phyloP scores from a whole-genome alignment of 2,797 vertebrate genomes.

The Acipenser transmontanus region DNA sequence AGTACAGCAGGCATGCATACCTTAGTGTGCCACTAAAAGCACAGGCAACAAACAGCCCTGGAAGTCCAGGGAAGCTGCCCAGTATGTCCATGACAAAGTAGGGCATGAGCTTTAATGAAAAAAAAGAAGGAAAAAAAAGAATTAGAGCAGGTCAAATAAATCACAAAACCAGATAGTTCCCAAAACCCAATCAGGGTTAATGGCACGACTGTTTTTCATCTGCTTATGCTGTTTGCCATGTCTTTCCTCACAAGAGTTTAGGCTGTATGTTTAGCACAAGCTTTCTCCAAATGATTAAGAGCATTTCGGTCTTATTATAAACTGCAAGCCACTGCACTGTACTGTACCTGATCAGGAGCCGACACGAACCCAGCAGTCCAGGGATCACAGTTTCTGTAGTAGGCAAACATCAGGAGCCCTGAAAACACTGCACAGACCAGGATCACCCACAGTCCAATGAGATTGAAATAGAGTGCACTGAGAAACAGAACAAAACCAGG shows the following conservation, averaged over 20 bases:
- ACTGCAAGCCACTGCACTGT: not conserved
- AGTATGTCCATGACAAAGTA: slow-evolving; percentile 81
- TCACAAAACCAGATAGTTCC: too few relatives aligned
- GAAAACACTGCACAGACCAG: slow-evolving; percentile 60
- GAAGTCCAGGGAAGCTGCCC: slow-evolving; percentile 61
- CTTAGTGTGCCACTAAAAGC: slow-evolving; percentile 76
- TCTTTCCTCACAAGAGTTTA: not conserved
- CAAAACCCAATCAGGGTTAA: too few relatives aligned
- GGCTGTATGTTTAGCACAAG: too few relatives aligned
- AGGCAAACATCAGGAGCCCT: slow-evolving; percentile 70
- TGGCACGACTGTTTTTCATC: not conserved
- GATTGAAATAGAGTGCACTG: slow-evolving; percentile 76
- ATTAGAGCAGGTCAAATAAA: too few relatives aligned
- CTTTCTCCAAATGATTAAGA: not conserved
- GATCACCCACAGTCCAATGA: slow-evolving; percentile 63
- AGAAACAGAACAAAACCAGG: not conserved
- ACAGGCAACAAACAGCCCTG: slow-evolving; percentile 72
- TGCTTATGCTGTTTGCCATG: not conserved
- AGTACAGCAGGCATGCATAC: slow-evolving; percentile 43
- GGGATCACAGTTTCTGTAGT: slow-evolving; percentile 65
- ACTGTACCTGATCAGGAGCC: slow-evolving; percentile 70
- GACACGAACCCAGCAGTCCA: slow-evolving; percentile 67
- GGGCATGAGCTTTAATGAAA: slow-evolving; percentile 57
- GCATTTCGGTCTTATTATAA: too few relatives aligned
- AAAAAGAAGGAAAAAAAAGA: not conserved